Base-by-base conservation (phyloP, 2,113 vertebrate species). In the Sebastes schlegelii region DNA sequence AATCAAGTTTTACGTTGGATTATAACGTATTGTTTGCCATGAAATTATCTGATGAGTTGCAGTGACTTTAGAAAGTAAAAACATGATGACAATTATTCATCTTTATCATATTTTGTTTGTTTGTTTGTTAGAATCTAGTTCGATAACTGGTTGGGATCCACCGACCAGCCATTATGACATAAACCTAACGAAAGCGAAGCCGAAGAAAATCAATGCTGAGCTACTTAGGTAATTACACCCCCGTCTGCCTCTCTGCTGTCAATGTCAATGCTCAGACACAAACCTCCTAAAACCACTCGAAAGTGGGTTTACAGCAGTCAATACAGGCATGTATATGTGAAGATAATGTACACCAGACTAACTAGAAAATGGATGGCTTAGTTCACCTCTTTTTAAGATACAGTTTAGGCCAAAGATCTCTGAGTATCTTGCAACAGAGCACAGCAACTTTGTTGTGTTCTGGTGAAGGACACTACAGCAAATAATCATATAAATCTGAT, bases 181-280 rank as follows among this genome's bases (percentile, higher is more conserved):
- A 72, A 85, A 70, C 52, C 51, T 74, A 48, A 88, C 91, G 72
- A 86, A 78, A 86, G 73, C 4, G 14, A 57, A 81, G 52, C 52
- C 82, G 79, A 46, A 60, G 68, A 80, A 91, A 92, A 93, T 92
- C 87, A 91, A 93, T 93, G 34, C 43, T 23, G 51, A 83, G 23
- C 79, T 86, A 68, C 83, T 91, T 90, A 71, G 40, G 80, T 84
- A 79, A 88, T 90, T 86, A 86, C 86, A 49, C n/a, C 16, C 17
- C n/a, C 40, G 0, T 82, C 61, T 52, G 40, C 52, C 5, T 81
- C 63, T 77, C 23, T 54, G 61, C 60, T 73, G 54, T 80, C 77
- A 67, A 79, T 84, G 68, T 87, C 58, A 60, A 4, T 6, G 60
- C 82, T 74, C 57, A 83, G 80, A 72, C 78, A 62, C 69, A 74